Conservation (phyloP, 2,113 vertebrate genomes). For the Pao palembangensis region DNA sequence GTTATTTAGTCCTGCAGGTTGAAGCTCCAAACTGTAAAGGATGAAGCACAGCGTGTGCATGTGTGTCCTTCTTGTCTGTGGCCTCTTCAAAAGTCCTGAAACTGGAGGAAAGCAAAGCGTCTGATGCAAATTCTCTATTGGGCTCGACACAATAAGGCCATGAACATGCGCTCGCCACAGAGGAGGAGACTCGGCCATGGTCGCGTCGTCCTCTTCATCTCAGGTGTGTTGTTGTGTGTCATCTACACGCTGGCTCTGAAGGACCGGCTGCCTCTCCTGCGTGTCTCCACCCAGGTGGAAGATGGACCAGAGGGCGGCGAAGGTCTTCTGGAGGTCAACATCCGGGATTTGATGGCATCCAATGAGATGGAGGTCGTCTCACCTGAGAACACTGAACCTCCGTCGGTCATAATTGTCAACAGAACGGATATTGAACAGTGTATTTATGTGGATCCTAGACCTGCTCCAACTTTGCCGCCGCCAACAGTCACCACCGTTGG, state of each 20-base stretch:
- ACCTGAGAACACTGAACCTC: conserved; percentile 16
- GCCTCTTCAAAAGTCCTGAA: conserved; percentile 21
- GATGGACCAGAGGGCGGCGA: background rate
- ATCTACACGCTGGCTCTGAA: conserved; percentile 74
- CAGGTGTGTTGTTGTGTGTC: conserved; percentile 70
- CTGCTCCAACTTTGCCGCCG: conserved; percentile 23
- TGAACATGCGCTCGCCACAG: conserved; percentile 62
- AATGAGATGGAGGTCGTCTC: conserved; percentile 29
- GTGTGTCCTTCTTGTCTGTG: conserved; percentile 7
- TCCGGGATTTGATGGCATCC: conserved; percentile 29
- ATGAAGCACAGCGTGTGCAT: conserved; percentile 29
- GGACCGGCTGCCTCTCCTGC: conserved; percentile 51
- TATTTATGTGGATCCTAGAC: conserved; percentile 75
- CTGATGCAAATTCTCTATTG: conserved; percentile 44
- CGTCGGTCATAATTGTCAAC: conserved; percentile 44
- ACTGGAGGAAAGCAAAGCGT: conserved; percentile 29
- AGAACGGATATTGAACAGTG: conserved; percentile 77
- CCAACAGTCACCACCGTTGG: conserved; percentile 10
- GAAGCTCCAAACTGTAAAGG: conserved; percentile 17
- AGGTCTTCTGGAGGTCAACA: conserved; percentile 28
- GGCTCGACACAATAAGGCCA: conserved; percentile 40
- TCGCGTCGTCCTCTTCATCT: conserved; percentile 77
- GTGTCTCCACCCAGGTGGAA: conserved; percentile 29
- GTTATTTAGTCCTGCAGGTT: conserved; percentile 11
- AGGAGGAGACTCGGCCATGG: conserved; percentile 65